Base-by-base conservation (phyloP, 2,113 vertebrate species). In the Odobenus rosmarus region DNA sequence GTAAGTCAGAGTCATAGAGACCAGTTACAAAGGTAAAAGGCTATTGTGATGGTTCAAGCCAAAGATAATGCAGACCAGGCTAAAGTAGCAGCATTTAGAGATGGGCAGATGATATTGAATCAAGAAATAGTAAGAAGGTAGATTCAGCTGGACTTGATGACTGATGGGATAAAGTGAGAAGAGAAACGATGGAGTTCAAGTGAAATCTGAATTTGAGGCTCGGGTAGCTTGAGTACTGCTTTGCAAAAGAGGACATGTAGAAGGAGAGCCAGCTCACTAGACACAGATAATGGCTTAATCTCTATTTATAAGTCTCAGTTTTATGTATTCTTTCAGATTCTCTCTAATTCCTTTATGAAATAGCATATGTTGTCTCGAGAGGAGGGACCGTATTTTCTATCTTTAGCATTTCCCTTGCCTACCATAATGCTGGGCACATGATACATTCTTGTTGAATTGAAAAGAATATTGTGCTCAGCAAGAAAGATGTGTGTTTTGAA, bases 401-500 rank as follows among this genome's bases (percentile, higher is more conserved):
- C 55, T 94, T 97, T 69, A 93, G 59, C 23, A 90, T 90, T 90
- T 92, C 39, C 23, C 13, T 95, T 83, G 33, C 72, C 74, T 88
- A 96, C 16, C 39, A 57, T 93, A 87, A 81, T 59, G 49, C 42
- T 92, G 5, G 55, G 39, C 55, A 80, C 36, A 62, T 71, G 80
- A 97, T 76, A 96, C 76, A 95, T 92, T 93, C 59, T 64, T 90
- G 59, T 53, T 82, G 71, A 84, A 67, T 24, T 74, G 33, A 90
- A 95, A 93, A 96, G 71, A 83, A 97, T 97, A 90, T 72, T 94
- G 42, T 95, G 24, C 64, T 96, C 84, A 94, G 83, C 71, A 94
- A 96, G 92, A 88, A 95, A 91, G 84, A 74, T 61, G 12, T 24
- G 42, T 90, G 67, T 64, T 97, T 97, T 88, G 59, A 98, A 95